Evolutionary conservation across 2,888 invertebrate genomes (phyloP).

Genomic region (Meganola albula): DNA sequence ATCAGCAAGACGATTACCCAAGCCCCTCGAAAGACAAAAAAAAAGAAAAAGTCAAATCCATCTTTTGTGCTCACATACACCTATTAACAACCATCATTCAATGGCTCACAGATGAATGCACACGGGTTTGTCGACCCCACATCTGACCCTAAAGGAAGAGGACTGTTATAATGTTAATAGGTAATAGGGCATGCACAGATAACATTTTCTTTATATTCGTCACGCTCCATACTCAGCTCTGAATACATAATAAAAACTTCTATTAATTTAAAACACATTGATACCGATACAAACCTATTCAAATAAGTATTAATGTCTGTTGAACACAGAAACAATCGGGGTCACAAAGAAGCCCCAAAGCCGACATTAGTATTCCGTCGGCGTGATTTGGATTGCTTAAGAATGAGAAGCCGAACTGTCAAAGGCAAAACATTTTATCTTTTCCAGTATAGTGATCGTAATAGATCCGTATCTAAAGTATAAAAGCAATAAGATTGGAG

Average conservation of each 20-base stretch:
- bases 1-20: too few relatives aligned
- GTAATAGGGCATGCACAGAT: conserved; percentile 46
- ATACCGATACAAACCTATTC: conserved; percentile 18
- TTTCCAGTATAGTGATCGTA: conserved; percentile 40
- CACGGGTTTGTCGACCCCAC: conserved; percentile 61
- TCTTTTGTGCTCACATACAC: conserved; percentile 33
- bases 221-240: conserved; percentile 49
- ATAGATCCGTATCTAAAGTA: conserved; percentile 49
- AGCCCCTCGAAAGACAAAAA: too few relatives aligned
- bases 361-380: conserved; percentile 42
- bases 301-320: conserved; percentile 31
- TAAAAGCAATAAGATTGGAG: conserved; percentile 45
- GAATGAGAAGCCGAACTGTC: conserved; percentile 39
- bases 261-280: too few relatives aligned
- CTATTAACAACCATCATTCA: conserved; percentile 39
- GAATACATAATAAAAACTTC: too few relatives aligned
- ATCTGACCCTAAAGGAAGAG: conserved; percentile 61
- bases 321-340: conserved; percentile 34
- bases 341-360: conserved; percentile 32
- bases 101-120: conserved; percentile 49
- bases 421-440: conserved; percentile 46
- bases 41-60: too few relatives aligned
- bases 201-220: conserved; percentile 57
- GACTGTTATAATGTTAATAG: conserved; percentile 59
- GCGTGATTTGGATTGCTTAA: conserved; percentile 30